phyloP scores from a whole-genome alignment of 2,797 vertebrate genomes.

The Cheracebus regulus region DNA sequence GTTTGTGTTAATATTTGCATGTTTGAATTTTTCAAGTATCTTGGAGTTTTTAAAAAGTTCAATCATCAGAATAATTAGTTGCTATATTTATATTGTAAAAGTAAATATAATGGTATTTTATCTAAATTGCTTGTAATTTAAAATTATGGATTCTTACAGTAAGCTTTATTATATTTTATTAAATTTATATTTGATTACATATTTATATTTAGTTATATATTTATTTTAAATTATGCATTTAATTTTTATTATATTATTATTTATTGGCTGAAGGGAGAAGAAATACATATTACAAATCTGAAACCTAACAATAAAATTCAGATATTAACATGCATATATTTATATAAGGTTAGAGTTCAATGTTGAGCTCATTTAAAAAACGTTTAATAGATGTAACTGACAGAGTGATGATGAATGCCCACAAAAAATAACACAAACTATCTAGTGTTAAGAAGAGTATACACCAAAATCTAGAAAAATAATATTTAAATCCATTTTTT shows the following conservation, averaged over 20 bases:
- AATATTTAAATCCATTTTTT: neutral
- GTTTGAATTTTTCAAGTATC: neutral
- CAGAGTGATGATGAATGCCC: neutral
- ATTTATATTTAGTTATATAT: neutral
- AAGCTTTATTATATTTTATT: neutral
- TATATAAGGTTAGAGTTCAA: neutral
- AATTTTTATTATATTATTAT: neutral
- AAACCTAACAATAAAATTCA: neutral
- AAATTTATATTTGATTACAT: neutral
- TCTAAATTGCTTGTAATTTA: neutral
- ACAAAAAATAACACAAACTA: neutral
- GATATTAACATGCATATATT: neutral
- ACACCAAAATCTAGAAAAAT: neutral
- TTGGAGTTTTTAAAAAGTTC: neutral
- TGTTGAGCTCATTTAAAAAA: neutral
- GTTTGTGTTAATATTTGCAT: neutral
- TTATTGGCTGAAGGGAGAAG: neutral
- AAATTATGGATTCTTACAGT: neutral
- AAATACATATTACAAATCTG: neutral
- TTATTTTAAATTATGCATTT: neutral
- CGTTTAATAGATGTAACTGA: neutral
- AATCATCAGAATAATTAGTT: neutral
- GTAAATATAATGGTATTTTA: neutral
- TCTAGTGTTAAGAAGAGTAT: neutral
- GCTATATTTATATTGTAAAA: neutral